These are phyloP conservation scores for Dicranocentrus wangi DNA, from an alignment of 2,888 invertebrate genomes.

Conservation along the genomic window DNA sequence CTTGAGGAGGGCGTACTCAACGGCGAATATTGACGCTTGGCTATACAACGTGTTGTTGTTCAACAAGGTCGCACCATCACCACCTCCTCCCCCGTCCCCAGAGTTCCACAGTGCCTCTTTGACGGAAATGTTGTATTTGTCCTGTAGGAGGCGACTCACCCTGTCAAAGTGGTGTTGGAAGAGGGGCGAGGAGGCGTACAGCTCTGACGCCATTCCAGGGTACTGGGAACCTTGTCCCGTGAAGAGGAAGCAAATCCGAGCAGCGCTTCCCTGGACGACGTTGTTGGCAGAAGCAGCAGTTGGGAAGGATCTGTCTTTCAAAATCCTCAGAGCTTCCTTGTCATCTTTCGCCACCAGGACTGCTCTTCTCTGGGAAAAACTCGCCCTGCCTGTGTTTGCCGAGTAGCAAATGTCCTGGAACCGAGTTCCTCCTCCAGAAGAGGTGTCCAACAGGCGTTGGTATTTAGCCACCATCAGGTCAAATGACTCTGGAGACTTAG, in stretches of 20 bases:
- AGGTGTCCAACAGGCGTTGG: neutral
- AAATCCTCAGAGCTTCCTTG: conserved; percentile 16
- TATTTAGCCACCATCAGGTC: conserved; percentile 20
- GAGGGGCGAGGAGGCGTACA: no score
- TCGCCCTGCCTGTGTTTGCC: conserved; percentile 28
- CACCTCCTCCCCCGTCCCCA: neutral
- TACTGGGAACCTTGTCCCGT: conserved; percentile 45
- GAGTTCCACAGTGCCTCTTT: conserved; percentile 9
- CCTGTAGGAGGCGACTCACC: conserved; percentile 11
- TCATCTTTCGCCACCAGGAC: conserved; percentile 5
- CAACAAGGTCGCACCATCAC: conserved; percentile 13
- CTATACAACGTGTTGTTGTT: conserved; percentile 23
- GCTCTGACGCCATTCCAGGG: neutral
- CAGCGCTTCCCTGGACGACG: neutral
- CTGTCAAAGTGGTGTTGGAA: conserved; percentile 30
- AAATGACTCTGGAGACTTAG: conserved; percentile 34
- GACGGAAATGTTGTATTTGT: conserved; percentile 2
- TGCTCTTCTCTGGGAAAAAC: conserved; percentile 10
- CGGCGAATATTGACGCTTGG: no score
- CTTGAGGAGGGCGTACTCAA: conserved; percentile 29
- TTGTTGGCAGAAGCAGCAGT: neutral
- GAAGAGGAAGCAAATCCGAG: neutral
- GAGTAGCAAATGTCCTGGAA: conserved; percentile 41
- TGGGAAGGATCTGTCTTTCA: conserved; percentile 15
- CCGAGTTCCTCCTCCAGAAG: no score